phyloP scores from a whole-genome alignment of 1,140 invertebrate genomes.

The Phymorhynchus buccinoides region DNA sequence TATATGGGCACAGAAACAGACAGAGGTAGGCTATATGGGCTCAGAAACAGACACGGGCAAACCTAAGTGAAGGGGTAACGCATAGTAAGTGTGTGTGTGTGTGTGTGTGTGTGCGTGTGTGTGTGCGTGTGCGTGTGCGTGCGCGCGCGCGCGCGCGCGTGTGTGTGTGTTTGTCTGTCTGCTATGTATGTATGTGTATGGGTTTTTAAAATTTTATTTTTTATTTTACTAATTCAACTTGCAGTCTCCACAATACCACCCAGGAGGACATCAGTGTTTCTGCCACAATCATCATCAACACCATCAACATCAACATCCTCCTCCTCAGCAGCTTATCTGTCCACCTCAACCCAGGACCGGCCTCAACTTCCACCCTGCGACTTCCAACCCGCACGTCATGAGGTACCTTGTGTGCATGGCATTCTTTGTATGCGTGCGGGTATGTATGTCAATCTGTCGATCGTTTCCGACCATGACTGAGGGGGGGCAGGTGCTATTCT shows the following conservation, averaged over 20 bases:
- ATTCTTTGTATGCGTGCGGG: neutral
- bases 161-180: neutral
- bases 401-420: slow-evolving; percentile 44
- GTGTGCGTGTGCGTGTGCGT: neutral
- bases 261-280: neutral
- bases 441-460: neutral
- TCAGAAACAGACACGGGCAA: no score
- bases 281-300: neutral
- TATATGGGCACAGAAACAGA: no score
- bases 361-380: slow-evolving; percentile 65
- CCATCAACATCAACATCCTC: slow-evolving; percentile 18
- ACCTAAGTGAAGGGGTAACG: no score
- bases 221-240: neutral
- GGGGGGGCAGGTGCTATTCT: neutral
- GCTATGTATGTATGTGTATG: neutral
- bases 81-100: neutral
- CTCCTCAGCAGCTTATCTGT: slow-evolving; percentile 48
- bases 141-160: neutral
- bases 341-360: slow-evolving; percentile 39
- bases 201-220: neutral
- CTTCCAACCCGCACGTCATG: slow-evolving; percentile 63
- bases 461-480: neutral
- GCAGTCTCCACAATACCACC: no score
- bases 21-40: no score
- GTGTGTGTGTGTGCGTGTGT: neutral